phyloP scores from a whole-genome alignment of 30 jellyfish, hydroid and myxozoan species.

The Catostylus mosaicus region DNA sequence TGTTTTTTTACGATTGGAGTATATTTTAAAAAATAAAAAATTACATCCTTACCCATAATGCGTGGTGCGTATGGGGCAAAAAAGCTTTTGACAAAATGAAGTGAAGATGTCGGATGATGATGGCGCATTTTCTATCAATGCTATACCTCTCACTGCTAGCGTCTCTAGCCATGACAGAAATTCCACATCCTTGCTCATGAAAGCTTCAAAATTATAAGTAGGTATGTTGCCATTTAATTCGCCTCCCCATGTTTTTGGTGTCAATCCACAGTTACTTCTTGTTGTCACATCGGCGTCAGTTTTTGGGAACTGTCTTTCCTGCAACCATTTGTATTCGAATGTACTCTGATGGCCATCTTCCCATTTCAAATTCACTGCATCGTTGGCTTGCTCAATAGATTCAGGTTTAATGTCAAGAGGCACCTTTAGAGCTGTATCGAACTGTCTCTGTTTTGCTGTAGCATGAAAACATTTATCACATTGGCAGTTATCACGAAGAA shows the following conservation, averaged over 20 bases:
- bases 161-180: constrained; percentile 54
- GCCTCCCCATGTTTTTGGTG: constrained; percentile 52
- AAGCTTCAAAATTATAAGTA: constrained; percentile 19
- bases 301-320: constrained; percentile 60
- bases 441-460: constrained; percentile 52
- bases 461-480: constrained; percentile 80
- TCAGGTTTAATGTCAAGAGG: constrained; percentile 54
- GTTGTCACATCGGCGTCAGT: constrained; percentile 24
- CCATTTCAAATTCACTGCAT: constrained; percentile 63
- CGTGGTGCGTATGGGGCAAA: constrained; percentile 22
- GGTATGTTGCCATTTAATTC: constrained; percentile 58
- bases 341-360: constrained; percentile 73
- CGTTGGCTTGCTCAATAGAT: neutral
- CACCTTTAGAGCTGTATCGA: constrained; percentile 45
- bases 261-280: constrained; percentile 44
- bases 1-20: too few species aligned
- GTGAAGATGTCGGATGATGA: constrained; percentile 19
- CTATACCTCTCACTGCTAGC: constrained; percentile 57
- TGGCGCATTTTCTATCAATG: constrained; percentile 75
- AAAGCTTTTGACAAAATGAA: constrained; percentile 1
- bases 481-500: constrained; percentile 90
- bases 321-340: constrained; percentile 63
- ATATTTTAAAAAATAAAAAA: too few species aligned
- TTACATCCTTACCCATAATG: constrained; percentile 67
- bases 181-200: constrained; percentile 32